These are phyloP conservation scores for Paedocypris micromegethes DNA, from an alignment of 2,797 vertebrate species.

Conservation along the genomic window DNA sequence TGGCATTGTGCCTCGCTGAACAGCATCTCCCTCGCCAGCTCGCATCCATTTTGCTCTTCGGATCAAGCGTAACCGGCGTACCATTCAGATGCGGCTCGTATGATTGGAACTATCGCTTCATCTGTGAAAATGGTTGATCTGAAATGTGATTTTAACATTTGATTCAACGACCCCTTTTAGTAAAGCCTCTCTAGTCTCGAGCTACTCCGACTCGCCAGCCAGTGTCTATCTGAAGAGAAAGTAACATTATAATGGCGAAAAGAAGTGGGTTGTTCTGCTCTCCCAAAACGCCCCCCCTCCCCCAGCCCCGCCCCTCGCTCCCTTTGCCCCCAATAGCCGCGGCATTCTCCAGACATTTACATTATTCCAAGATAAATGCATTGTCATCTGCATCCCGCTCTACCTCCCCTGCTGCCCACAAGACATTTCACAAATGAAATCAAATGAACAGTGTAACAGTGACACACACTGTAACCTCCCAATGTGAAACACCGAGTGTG, in stretches of 20 bases:
- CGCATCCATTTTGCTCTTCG: constrained; percentile 70
- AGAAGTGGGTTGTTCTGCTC: constrained; percentile 53
- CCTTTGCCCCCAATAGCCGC: constrained; percentile 64
- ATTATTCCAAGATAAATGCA: constrained; percentile 87
- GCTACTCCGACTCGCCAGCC: no score
- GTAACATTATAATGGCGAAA: constrained; percentile 14
- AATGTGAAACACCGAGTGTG: constrained; percentile 1
- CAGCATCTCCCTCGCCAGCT: constrained; percentile 75
- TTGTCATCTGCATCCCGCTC: constrained; percentile 81
- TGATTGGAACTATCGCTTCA: no score
- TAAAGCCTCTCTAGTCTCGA: no score
- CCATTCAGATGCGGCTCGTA: no score
- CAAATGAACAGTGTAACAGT: constrained; percentile 75
- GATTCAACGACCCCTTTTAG: no score
- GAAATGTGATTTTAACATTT: no score
- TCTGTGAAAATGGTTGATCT: no score
- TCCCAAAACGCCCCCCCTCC: constrained; percentile 35
- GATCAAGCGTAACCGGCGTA: constrained; percentile 41
- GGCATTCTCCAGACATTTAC: constrained; percentile 78
- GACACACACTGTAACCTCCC: constrained; percentile 75
- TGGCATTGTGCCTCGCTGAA: constrained; percentile 83
- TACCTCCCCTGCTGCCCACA: constrained; percentile 68
- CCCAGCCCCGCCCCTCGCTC: constrained; percentile 62
- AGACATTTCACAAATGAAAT: constrained; percentile 79
- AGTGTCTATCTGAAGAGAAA: no score